Conservation (phyloP, 2,888 invertebrate species). For the Hemaris fuciformis region DNA sequence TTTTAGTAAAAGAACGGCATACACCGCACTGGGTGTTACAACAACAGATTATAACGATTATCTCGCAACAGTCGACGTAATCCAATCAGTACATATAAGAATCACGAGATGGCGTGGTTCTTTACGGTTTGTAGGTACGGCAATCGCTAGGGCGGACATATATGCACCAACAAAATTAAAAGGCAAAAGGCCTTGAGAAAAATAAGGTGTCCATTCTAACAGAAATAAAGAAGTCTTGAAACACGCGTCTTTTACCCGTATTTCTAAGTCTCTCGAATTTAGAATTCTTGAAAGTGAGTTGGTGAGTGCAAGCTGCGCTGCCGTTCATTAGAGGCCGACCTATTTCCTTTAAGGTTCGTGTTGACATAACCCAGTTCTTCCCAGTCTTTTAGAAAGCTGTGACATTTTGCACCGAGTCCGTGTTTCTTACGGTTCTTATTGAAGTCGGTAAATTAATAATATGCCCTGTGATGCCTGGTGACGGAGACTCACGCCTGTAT, state of each 20-base stretch:
- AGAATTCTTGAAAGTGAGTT: not conserved
- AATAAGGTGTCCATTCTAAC: too few species aligned
- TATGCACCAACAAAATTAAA: not conserved
- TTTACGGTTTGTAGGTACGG: too few species aligned
- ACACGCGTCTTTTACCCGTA: not conserved
- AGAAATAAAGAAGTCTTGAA: not conserved
- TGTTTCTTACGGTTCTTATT: not conserved
- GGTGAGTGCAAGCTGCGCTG: not conserved
- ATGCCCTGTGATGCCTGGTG: not conserved
- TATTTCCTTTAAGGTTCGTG: slow-evolving; percentile 43
- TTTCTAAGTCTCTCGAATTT: not conserved
- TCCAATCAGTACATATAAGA: too few species aligned
- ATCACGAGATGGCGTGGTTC: too few species aligned
- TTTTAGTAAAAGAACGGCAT: too few species aligned
- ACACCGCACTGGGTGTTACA: too few species aligned
- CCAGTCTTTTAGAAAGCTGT: slow-evolving; percentile 22
- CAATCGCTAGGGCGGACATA: too few species aligned
- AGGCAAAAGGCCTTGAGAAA: too few species aligned
- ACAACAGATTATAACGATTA: too few species aligned
- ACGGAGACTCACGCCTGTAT: too few species aligned
- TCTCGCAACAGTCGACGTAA: too few species aligned
- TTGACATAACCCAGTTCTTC: slow-evolving; percentile 49
- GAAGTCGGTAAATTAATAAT: not conserved
- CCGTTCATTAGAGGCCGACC: slow-evolving; percentile 35
- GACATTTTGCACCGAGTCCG: not conserved